A percentile compares a stretch with the other conserved stretches of the same genome.
These are phyloP conservation scores for Oligia fasciuncula DNA, from an alignment of 2,888 invertebrate genomes.

Conservation along the genomic window DNA sequence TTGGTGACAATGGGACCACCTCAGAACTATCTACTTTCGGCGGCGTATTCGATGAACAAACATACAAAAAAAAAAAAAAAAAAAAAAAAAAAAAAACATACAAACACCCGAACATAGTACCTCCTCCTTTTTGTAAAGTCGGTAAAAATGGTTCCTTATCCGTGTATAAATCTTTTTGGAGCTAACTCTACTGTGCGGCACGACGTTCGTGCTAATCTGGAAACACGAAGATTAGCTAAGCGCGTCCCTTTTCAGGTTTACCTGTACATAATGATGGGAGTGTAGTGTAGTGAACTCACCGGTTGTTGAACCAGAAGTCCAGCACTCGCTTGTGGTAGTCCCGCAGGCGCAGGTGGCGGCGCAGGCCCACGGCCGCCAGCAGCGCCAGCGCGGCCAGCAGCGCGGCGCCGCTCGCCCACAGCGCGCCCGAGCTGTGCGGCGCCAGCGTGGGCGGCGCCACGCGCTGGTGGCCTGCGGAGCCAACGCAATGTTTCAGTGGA, in stretches of 20 bases:
- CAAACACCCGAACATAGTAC: no score
- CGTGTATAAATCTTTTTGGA: no score
- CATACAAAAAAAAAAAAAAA: no score
- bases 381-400: conserved; percentile 50
- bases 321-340: conserved; percentile 64
- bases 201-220: neutral
- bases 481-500: neutral
- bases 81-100: no score
- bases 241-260: neutral
- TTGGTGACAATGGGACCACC: no score
- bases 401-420: conserved; percentile 46
- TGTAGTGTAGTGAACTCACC: conserved; percentile 55
- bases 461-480: conserved; percentile 26
- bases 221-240: neutral
- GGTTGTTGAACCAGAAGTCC: conserved; percentile 60
- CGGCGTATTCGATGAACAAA: no score
- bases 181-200: neutral
- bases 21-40: no score
- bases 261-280: neutral
- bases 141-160: no score
- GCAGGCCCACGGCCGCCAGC: conserved; percentile 42
- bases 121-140: no score
- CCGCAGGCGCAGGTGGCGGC: conserved; percentile 38
- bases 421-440: conserved; percentile 34
- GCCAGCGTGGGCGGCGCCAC: neutral